Percentiles rank a stretch among this genome's conserved stretches.
Conservation (phyloP, 1,140 invertebrate genomes). For the Neuroterus valhalla region DNA sequence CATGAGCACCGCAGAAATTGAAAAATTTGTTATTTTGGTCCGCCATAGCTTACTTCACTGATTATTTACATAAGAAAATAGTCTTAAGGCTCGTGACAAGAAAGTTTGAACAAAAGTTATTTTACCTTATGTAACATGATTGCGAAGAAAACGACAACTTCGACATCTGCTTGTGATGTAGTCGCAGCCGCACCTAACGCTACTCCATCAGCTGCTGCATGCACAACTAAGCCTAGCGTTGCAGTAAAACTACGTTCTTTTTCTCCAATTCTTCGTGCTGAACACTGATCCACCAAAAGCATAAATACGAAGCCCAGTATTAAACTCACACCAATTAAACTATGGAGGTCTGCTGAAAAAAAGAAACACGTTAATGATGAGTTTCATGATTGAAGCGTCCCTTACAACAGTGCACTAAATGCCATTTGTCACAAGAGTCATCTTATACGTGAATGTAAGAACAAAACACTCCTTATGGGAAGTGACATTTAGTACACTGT, state of each 20-base stretch:
- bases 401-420: no score
- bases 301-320: constrained; percentile 97
- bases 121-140: constrained; percentile 98
- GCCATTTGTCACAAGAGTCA: no score
- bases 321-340: constrained; percentile 83
- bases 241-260: constrained; percentile 90
- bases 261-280: constrained; percentile 79
- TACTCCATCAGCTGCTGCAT: constrained; percentile 98
- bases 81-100: no score
- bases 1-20: no score
- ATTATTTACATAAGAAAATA: no score
- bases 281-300: constrained; percentile 95
- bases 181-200: constrained; percentile 97
- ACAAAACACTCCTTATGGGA: no score
- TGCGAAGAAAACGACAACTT: constrained; percentile 97
- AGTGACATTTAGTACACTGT: no score
- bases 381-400: neutral
- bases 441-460: no score
- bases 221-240: constrained; percentile 96
- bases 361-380: neutral
- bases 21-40: neutral
- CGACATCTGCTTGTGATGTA: constrained; percentile 95
- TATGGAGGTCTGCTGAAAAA: constrained; percentile 76
- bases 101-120: constrained; percentile 1
- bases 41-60: no score